Percentiles rank a stretch among this genome's conserved stretches.
phyloP scores from a whole-genome alignment of 2,113 vertebrate species.

The Podarcis cretensis region DNA sequence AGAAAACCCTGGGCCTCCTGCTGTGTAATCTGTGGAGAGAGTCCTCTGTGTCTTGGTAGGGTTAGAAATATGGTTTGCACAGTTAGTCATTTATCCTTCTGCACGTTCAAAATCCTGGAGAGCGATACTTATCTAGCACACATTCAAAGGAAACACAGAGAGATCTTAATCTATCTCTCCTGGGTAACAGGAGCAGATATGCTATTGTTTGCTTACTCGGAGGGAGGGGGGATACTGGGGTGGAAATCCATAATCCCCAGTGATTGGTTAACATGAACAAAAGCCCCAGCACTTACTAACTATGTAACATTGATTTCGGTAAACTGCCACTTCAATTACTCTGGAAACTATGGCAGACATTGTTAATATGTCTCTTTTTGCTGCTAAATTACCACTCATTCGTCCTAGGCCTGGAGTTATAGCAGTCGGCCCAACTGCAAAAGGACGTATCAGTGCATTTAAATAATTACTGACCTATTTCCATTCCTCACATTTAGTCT shows the following conservation, averaged over 20 bases:
- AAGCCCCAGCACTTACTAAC: conserved; percentile 54
- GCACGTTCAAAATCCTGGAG: conserved; percentile 15
- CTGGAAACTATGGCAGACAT: conserved; percentile 58
- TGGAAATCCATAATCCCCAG: conserved; percentile 51
- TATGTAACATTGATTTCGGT: conserved; percentile 67
- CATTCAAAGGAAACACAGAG: conserved; percentile 39
- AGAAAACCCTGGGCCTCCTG: background rate
- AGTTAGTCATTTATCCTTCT: conserved; percentile 15
- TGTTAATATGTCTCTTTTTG: conserved; percentile 61
- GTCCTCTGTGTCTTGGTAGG: conserved; percentile 34
- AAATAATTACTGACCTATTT: conserved; percentile 59
- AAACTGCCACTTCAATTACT: conserved; percentile 66
- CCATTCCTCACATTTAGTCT: conserved; percentile 42
- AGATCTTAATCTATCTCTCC: conserved; percentile 52
- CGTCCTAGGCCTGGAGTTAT: conserved; percentile 54
- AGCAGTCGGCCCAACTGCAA: conserved; percentile 46
- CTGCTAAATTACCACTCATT: conserved; percentile 67
- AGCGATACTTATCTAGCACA: conserved; percentile 13
- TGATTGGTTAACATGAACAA: conserved; percentile 61
- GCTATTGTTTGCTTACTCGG: conserved; percentile 47
- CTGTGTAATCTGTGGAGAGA: background rate
- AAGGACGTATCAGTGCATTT: conserved; percentile 56
- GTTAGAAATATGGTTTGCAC: conserved; percentile 19
- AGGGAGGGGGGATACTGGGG: background rate
- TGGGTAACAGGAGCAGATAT: conserved; percentile 45